Conservation (phyloP, 2,888 invertebrate genomes). For the Mesorhabditis belari region DNA sequence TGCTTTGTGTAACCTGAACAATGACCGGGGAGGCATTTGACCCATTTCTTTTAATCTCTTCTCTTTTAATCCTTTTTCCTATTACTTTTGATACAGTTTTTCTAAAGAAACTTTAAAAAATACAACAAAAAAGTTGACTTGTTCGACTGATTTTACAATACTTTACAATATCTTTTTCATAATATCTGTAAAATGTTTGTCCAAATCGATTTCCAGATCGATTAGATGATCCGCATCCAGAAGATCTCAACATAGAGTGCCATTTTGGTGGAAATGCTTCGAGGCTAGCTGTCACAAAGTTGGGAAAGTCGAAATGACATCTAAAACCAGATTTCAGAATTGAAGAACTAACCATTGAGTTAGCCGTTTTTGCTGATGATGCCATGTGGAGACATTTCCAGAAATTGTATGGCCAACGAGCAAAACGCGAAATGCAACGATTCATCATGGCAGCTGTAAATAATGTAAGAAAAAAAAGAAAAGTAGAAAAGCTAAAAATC, state of each 20-base stretch:
- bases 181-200: not conserved
- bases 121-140: too few species aligned
- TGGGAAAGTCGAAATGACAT: not conserved
- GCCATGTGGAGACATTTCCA: slow-evolving; percentile 44
- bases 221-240: slow-evolving; percentile 35
- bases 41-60: too few species aligned
- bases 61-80: too few species aligned
- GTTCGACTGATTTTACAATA: not conserved
- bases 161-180: not conserved
- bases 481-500: not conserved
- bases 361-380: slow-evolving; percentile 47
- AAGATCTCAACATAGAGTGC: slow-evolving; percentile 15
- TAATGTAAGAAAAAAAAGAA: slow-evolving; percentile 27
- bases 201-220: slow-evolving; percentile 18
- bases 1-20: too few species aligned
- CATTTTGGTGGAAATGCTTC: slow-evolving; percentile 2
- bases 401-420: slow-evolving; percentile 28
- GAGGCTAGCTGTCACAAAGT: not conserved
- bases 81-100: too few species aligned
- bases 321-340: slow-evolving; percentile 2
- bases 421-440: slow-evolving; percentile 39
- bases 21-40: too few species aligned
- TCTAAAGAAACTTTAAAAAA: too few species aligned
- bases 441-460: slow-evolving; percentile 49
- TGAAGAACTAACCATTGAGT: slow-evolving; percentile 32